Conservation (phyloP, 2,888 invertebrate genomes). For the Papilio gigon region DNA sequence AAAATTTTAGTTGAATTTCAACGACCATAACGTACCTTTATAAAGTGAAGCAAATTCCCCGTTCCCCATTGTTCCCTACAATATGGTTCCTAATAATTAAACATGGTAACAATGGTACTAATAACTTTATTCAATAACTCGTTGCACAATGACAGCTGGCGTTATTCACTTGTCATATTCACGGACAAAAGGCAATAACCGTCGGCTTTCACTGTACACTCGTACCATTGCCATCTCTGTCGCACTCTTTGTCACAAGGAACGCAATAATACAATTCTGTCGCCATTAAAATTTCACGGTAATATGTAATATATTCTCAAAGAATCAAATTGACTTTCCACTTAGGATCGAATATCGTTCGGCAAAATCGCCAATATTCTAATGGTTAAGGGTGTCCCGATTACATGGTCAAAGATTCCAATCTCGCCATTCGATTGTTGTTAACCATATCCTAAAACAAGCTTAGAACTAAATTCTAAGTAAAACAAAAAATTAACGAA, state of each 20-base stretch:
- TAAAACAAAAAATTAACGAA: no score
- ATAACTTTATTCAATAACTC: conserved; percentile 64
- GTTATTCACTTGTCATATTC: conserved; percentile 38
- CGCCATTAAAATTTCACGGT: background rate
- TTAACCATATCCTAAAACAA: no score
- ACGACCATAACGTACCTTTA: no score
- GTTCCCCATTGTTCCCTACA: conserved; percentile 14
- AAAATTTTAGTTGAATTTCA: no score
- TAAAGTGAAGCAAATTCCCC: conserved; percentile 5
- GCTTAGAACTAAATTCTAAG: no score
- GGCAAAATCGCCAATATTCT: no score
- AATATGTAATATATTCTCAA: background rate
- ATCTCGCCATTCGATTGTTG: no score
- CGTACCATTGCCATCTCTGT: background rate
- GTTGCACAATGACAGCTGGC: conserved; percentile 55
- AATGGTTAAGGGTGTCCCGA: no score
- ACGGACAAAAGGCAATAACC: conserved; percentile 41
- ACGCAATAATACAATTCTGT: background rate
- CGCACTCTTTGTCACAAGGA: background rate
- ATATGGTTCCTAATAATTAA: conserved; percentile 38
- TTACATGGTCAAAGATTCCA: no score
- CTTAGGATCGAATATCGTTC: background rate
- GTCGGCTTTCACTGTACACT: conserved; percentile 14
- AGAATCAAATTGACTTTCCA: background rate
- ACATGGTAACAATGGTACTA: conserved; percentile 55